phyloP scores from a whole-genome alignment of 2,797 vertebrate species.

The Aldrovandia affinis region DNA sequence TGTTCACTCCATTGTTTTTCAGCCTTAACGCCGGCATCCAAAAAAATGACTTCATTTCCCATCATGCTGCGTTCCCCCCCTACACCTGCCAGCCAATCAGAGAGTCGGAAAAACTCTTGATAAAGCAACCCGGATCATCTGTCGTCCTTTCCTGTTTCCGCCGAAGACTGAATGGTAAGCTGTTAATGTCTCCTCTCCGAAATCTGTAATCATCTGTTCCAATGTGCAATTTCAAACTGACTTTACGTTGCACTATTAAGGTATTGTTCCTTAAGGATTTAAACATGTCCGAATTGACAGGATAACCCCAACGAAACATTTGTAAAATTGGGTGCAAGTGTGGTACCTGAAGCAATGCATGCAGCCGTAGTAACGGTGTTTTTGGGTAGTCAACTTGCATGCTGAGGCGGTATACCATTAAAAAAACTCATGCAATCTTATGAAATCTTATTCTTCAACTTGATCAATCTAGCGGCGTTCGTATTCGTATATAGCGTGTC shows the following conservation, averaged over 20 bases:
- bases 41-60: constrained; percentile 54
- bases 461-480: too few relatives aligned
- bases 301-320: not conserved
- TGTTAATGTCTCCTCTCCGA: not conserved
- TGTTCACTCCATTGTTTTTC: not conserved
- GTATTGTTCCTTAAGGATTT: not conserved
- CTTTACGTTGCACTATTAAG: not conserved
- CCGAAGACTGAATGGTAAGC: not conserved
- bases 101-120: constrained; percentile 29
- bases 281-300: not conserved
- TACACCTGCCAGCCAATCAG: constrained; percentile 50
- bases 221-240: not conserved
- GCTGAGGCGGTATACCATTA: too few relatives aligned
- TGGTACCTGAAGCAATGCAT: too few relatives aligned
- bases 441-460: too few relatives aligned
- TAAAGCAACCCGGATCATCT: fast-evolving
- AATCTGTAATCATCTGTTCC: constrained; percentile 1
- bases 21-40: not conserved
- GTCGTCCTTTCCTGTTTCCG: not conserved
- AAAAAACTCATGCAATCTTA: too few relatives aligned
- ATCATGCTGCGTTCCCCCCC: constrained; percentile 40
- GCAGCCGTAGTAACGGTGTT: too few relatives aligned
- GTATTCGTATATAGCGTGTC: too few relatives aligned
- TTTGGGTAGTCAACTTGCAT: too few relatives aligned
- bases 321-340: not conserved